Evolutionary conservation across 2,888 invertebrate genomes (phyloP).

Genomic region (Anticlea derivata): DNA sequence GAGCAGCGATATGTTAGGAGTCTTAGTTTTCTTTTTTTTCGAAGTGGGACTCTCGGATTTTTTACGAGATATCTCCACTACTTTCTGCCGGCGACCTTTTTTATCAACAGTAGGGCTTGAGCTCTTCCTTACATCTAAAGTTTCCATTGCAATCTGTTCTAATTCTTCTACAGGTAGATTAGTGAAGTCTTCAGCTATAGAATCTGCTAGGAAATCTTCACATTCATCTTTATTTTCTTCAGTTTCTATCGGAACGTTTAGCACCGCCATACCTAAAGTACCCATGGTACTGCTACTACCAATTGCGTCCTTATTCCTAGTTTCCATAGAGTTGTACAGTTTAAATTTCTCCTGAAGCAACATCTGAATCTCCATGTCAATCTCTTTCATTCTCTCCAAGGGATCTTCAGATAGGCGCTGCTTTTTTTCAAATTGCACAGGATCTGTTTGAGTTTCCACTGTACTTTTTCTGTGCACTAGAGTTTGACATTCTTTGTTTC

Average conservation of each 20-base stretch:
- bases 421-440: conserved; percentile 40
- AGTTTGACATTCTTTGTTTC: conserved; percentile 60
- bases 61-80: conserved; percentile 42
- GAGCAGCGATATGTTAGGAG: conserved; percentile 71
- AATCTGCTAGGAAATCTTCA: conserved; percentile 45
- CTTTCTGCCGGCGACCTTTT: conserved; percentile 47
- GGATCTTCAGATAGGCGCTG: conserved; percentile 55
- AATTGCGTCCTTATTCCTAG: conserved; percentile 47
- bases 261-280: conserved; percentile 70
- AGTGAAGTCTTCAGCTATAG: conserved; percentile 68
- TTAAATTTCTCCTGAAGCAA: conserved; percentile 84
- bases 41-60: conserved; percentile 54
- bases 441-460: conserved; percentile 61
- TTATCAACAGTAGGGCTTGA: conserved; percentile 40
- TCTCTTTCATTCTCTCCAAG: conserved; percentile 84
- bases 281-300: conserved; percentile 46
- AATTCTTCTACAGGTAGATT: conserved; percentile 72
- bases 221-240: conserved; percentile 36
- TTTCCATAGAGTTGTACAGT: conserved; percentile 79
- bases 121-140: conserved; percentile 43
- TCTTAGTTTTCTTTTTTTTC: conserved; percentile 48
- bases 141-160: conserved; percentile 69
- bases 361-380: conserved; percentile 83
- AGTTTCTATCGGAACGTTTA: conserved; percentile 57
- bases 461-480: conserved; percentile 44